A percentile compares a stretch with the other conserved stretches of the same genome.
These are phyloP conservation scores for Crocallis elinguaria DNA, from an alignment of 2,888 invertebrate species.

Conservation along the genomic window DNA sequence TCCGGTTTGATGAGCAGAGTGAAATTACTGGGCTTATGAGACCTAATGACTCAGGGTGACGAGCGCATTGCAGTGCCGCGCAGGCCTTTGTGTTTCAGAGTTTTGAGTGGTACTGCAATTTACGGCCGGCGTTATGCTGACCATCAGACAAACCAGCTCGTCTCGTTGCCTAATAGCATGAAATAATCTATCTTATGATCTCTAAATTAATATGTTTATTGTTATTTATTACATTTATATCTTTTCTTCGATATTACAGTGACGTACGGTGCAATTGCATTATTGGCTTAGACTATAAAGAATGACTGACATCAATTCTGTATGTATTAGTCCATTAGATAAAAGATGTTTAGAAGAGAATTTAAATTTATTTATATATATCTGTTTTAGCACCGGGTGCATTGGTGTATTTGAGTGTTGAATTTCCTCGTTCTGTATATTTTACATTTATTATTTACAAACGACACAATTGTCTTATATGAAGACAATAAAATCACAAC, in stretches of 20 bases:
- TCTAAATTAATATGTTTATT: not conserved
- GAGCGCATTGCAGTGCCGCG: no score
- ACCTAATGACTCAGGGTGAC: no score
- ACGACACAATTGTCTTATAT: slow-evolving; percentile 15
- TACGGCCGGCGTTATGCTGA: no score
- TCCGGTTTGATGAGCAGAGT: no score
- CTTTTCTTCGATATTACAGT: slow-evolving; percentile 39
- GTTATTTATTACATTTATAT: not conserved
- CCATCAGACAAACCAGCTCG: no score
- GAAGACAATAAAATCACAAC: slow-evolving; percentile 25
- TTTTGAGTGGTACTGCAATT: no score
- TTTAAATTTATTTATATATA: slow-evolving; percentile 46
- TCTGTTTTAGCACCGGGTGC: slow-evolving; percentile 44
- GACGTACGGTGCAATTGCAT: slow-evolving; percentile 48
- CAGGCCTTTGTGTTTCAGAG: no score
- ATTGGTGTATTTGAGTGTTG: slow-evolving; percentile 45
- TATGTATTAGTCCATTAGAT: slow-evolving; percentile 72
- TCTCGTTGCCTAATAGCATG: no score
- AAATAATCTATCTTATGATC: not conserved
- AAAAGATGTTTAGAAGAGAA: slow-evolving; percentile 55
- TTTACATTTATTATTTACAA: slow-evolving; percentile 22
- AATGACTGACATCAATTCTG: slow-evolving; percentile 71
- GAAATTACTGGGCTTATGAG: no score
- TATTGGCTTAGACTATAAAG: slow-evolving; percentile 16
- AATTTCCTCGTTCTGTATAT: slow-evolving; percentile 22